Conservation (phyloP, 2,797 vertebrate species). For the Passerculus sandwichensis region DNA sequence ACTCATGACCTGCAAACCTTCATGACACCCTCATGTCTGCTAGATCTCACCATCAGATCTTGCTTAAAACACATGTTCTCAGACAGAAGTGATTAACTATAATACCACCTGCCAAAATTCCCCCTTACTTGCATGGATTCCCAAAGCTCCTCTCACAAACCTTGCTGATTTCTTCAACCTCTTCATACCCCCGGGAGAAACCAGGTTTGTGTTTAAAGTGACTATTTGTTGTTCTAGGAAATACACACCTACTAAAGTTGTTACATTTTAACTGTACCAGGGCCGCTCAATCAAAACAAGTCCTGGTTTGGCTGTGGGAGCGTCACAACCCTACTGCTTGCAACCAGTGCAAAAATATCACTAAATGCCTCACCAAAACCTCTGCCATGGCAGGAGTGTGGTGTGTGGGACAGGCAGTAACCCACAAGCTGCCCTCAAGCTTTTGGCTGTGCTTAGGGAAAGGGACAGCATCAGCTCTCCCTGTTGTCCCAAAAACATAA, state of each 20-base stretch:
- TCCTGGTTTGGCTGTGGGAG: no score
- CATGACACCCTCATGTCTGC: neutral
- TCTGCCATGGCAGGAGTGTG: neutral
- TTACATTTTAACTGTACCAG: neutral
- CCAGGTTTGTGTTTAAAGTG: neutral
- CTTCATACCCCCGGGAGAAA: neutral
- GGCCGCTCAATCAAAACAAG: neutral
- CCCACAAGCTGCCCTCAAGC: neutral
- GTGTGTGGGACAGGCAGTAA: neutral
- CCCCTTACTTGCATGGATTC: neutral
- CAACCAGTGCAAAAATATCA: neutral
- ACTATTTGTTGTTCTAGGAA: neutral
- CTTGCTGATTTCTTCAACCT: neutral
- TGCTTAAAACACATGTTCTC: neutral
- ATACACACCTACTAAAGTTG: neutral
- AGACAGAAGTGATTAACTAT: neutral
- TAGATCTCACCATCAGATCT: neutral
- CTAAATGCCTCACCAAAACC: neutral
- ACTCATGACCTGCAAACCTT: neutral
- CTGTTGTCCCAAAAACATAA: neutral
- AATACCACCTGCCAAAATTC: neutral
- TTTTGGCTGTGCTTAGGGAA: rapidly evolving
- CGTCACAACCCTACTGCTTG: no score
- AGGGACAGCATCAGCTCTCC: neutral
- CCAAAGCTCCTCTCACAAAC: rapidly evolving